Evolutionary conservation across 53 echinoderm and acorn worm genomes (phyloP).

Genomic region (Antedon mediterranea): DNA sequence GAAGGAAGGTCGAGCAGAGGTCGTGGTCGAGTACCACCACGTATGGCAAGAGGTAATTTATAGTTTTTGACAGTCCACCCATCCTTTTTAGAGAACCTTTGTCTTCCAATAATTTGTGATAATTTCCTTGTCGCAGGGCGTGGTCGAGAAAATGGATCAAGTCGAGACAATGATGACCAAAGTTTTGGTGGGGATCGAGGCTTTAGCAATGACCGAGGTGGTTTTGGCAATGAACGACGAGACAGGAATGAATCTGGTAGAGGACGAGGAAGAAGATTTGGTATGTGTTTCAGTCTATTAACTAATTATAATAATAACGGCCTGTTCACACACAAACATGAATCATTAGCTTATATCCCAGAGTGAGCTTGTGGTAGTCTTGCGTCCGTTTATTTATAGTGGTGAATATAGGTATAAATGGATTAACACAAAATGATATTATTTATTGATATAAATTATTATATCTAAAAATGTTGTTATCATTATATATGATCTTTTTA

Average conservation of each 20-base stretch:
- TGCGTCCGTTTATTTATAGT: too few relatives aligned
- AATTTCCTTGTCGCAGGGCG: constrained; percentile 25
- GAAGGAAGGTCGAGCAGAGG: constrained; percentile 66
- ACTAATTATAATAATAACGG: too few relatives aligned
- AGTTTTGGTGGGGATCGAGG: constrained; percentile 40
- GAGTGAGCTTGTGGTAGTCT: too few relatives aligned
- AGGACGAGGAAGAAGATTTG: constrained; percentile 67
- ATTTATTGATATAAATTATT: too few relatives aligned
- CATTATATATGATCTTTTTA: constrained; percentile 25
- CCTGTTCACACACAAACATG: too few relatives aligned
- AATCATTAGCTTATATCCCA: too few relatives aligned
- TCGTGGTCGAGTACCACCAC: constrained; percentile 72
- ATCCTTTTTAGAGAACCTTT: too few relatives aligned
- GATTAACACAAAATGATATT: too few relatives aligned
- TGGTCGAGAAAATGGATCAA: constrained; percentile 51
- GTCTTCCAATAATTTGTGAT: too few relatives aligned
- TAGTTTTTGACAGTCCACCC: too few relatives aligned
- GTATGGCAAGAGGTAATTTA: constrained; percentile 87
- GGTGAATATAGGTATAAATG: too few relatives aligned
- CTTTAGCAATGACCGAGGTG: not conserved
- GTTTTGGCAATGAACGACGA: not conserved
- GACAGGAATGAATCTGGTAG: constrained; percentile 41
- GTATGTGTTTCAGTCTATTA: not conserved
- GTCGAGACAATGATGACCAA: constrained; percentile 41
- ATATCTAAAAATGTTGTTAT: not conserved